Percentiles rank a stretch among this genome's conserved stretches.
Conservation (phyloP, 2,888 invertebrate species). For the Furcula furcula region DNA sequence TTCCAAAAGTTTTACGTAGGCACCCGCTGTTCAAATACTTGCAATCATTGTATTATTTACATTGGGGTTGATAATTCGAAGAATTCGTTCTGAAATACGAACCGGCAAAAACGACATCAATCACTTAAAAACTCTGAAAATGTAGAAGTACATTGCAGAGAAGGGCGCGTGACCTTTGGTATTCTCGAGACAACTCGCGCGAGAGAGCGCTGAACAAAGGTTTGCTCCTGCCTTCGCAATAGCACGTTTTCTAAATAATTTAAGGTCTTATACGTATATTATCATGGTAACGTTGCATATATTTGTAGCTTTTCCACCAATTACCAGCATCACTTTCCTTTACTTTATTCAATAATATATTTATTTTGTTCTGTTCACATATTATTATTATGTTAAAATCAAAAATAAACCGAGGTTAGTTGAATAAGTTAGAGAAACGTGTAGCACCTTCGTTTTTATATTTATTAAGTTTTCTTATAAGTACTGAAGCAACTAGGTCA, state of each 20-base stretch:
- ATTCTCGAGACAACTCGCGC: constrained; percentile 41
- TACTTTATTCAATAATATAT: no score
- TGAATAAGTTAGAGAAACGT: no score
- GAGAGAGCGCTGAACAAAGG: constrained; percentile 30
- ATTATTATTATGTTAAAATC: no score
- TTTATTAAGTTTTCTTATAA: no score
- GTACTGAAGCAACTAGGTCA: no score
- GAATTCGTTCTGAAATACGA: constrained; percentile 23
- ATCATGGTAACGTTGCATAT: neutral
- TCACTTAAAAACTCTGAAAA: constrained; percentile 35
- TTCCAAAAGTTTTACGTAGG: constrained; percentile 2
- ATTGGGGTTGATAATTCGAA: constrained; percentile 6
- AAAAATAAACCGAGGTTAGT: no score
- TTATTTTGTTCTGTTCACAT: no score
- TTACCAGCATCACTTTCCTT: neutral
- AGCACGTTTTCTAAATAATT: constrained; percentile 43
- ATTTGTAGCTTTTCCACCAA: neutral
- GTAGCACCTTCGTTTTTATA: no score
- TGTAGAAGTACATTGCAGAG: constrained; percentile 35
- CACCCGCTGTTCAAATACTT: constrained; percentile 18
- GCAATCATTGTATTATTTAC: constrained; percentile 8
- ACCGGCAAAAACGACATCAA: constrained; percentile 31
- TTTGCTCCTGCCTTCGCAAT: constrained; percentile 24
- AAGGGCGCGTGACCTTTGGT: constrained; percentile 47
- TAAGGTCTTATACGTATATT: constrained; percentile 11